Base-by-base conservation (phyloP, 2,888 invertebrate species). In the Prenolepis imparis region DNA sequence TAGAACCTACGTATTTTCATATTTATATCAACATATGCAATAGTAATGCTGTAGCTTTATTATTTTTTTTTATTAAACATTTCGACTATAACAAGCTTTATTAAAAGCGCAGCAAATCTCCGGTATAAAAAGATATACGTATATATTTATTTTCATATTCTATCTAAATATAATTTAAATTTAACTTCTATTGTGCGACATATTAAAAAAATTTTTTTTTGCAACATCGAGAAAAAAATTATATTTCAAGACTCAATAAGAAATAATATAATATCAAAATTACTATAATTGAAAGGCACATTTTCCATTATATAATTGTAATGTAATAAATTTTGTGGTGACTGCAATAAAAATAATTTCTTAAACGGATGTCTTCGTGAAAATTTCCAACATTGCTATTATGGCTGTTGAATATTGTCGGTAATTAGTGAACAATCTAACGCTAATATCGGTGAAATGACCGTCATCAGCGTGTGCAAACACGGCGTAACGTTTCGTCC, bases 401-500 rank as follows among this genome's bases (percentile, higher is more conserved):
- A 44, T 28, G 44, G 44, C 39, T 18, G 39, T 15, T 39, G 36
- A 48, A 44, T 80, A 44, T 59, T 24, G 24, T 36, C 18, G 32
- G 78, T 72, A 80, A 80, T 80, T 80, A 80, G 59, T 18, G 73
- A 48, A 21, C 44, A 59, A 73, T 72, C 78, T 80, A 80, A 44
- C 44, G 36, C 73, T 80, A 80, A 80, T 80, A 80, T 73, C 57
- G 4, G 32, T 12, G 57, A 73, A 80, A 80, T 59, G 36, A 73
- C 74, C 74, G 12, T 44, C 36, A 44, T 44, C 21, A 21, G 21
- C 18, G 32, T 44, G 59, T 36, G 44, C 78, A 80, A 78, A 80
- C 78, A 80, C 78, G 28, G 32, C 72, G 73, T 72, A 80, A 59
- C 59, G 24, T 78, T 72, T 12, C 32, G 18, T 18, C 36, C 57